Conservation (phyloP, 2,888 invertebrate species). For the Pharmacophagus antenor region DNA sequence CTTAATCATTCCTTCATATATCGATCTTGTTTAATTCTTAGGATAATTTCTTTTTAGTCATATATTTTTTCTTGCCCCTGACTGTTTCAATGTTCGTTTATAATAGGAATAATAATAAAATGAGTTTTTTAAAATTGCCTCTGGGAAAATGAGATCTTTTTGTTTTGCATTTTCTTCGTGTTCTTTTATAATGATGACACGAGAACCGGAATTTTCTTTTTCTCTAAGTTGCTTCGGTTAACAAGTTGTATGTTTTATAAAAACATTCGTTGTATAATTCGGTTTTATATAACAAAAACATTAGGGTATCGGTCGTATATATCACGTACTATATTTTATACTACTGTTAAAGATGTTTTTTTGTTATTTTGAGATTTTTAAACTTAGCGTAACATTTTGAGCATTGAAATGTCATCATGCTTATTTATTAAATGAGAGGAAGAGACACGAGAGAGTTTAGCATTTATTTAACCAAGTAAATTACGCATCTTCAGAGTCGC, state of each 20-base stretch:
- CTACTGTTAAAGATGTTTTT: no score
- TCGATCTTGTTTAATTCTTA: no score
- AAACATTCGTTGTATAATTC: neutral
- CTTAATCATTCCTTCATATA: no score
- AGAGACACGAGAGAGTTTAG: neutral
- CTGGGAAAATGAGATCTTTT: constrained; percentile 10
- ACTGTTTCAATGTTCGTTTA: neutral
- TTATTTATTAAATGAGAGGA: no score
- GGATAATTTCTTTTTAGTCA: no score
- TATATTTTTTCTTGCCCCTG: neutral
- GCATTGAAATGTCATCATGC: no score
- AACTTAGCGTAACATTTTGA: no score
- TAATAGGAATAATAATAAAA: neutral
- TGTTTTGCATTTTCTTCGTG: constrained; percentile 1
- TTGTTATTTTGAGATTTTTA: no score
- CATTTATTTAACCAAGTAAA: neutral
- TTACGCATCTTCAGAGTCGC: neutral
- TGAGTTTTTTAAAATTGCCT: constrained; percentile 2
- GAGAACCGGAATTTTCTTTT: constrained; percentile 9
- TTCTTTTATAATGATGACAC: neutral
- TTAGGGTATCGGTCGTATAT: no score
- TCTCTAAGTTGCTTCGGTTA: neutral
- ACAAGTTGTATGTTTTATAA: neutral
- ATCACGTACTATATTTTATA: no score
- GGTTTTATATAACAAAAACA: neutral